Conservation (phyloP, 2,797 vertebrate genomes). For the Falco biarmicus region DNA sequence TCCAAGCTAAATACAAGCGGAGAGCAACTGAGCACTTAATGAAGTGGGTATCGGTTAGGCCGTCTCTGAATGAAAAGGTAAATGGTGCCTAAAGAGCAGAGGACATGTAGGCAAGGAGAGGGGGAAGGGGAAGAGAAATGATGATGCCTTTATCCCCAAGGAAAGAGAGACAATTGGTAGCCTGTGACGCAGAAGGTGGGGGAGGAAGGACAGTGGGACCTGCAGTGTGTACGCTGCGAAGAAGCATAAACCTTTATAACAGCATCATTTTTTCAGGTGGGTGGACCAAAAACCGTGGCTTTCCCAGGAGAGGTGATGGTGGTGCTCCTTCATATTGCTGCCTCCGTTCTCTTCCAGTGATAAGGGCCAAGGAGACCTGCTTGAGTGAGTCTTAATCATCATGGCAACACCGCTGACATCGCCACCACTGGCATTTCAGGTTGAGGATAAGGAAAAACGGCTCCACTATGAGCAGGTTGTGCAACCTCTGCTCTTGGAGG, state of each 20-base stretch:
- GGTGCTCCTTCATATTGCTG: neutral
- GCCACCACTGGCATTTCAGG: neutral
- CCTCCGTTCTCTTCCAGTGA: neutral
- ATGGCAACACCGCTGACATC: fast-evolving
- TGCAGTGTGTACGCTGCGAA: neutral
- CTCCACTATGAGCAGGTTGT: neutral
- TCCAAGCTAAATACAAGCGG: neutral
- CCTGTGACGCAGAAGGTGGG: neutral
- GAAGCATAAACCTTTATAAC: neutral
- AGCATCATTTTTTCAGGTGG: neutral
- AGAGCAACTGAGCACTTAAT: neutral
- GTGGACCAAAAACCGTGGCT: neutral
- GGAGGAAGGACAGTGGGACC: neutral
- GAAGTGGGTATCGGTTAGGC: neutral
- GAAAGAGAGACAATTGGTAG: neutral
- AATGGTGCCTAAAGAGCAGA: neutral
- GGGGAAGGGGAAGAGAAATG: neutral
- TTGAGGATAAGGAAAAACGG: neutral
- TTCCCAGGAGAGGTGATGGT: neutral
- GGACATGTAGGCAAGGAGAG: neutral
- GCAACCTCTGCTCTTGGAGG: fast-evolving
- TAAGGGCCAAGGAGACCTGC: neutral
- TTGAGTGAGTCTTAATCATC: neutral
- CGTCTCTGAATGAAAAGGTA: neutral
- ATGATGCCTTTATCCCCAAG: neutral